Percentiles rank a stretch among this genome's conserved stretches.
These are phyloP conservation scores for Phenganax subtilis DNA, from an alignment of 92 coral and sea anemone genomes.

Conservation along the genomic window DNA sequence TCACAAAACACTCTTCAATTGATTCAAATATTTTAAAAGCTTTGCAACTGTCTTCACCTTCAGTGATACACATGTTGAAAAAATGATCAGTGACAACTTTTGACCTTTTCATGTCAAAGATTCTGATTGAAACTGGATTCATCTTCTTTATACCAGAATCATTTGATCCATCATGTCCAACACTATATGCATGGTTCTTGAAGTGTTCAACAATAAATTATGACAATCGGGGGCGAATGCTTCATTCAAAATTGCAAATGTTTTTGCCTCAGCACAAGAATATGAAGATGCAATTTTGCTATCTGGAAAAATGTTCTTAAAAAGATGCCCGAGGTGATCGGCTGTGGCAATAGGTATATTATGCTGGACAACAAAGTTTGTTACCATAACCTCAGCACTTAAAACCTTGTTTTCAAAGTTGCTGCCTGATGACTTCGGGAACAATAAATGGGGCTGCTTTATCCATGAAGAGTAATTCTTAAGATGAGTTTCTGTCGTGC, in stretches of 20 bases:
- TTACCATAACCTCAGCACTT: background rate
- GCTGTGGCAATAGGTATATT: slow-evolving; percentile 1
- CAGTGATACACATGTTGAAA: slow-evolving; percentile 52
- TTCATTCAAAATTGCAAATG: slow-evolving; percentile 34
- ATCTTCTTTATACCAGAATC: no score
- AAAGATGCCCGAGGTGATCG: background rate
- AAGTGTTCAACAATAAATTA: slow-evolving; percentile 7
- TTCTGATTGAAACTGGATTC: slow-evolving; percentile 44
- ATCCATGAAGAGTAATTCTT: slow-evolving; percentile 26
- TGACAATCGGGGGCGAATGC: slow-evolving; percentile 6
- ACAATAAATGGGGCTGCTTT: slow-evolving; percentile 1
- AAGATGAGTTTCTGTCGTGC: slow-evolving; percentile 24
- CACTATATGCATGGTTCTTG: slow-evolving; percentile 50
- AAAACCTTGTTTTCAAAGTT: slow-evolving; percentile 12
- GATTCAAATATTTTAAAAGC: slow-evolving; percentile 41
- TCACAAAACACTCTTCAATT: slow-evolving; percentile 42
- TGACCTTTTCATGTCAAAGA: slow-evolving; percentile 49
- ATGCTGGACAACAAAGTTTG: slow-evolving; percentile 1
- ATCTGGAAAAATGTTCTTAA: background rate
- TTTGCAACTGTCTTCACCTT: slow-evolving; percentile 46
- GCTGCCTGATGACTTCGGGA: background rate
- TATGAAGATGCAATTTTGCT: background rate
- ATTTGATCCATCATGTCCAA: no score
- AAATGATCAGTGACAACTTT: slow-evolving; percentile 49
- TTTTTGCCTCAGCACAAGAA: background rate